Evolutionary conservation across 2,113 vertebrate genomes (phyloP), one percentile per base, ranked within the genome.

Genomic region (Trogon surrucura): DNA sequence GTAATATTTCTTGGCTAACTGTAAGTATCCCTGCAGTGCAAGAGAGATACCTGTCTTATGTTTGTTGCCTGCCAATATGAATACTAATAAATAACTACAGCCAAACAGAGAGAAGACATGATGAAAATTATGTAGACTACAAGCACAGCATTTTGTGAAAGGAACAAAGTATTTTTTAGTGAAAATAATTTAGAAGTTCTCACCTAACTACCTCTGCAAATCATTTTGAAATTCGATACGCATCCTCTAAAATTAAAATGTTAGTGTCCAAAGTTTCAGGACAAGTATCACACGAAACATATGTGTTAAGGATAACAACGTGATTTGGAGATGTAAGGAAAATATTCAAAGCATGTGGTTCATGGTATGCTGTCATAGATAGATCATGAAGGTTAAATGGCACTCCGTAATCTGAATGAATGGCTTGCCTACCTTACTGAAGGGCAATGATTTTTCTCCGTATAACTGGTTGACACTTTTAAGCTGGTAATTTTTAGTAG

Each of bases 391-490:
- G 4, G 8, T 57, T 70, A 80, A 75, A 18, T 57, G 21, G 16
- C 13, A 71, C 13, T 60, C 0, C 2, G 36, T 54, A 66, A 74
- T 57, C 13, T 50, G 41, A 61, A 64, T 66, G 57, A 60, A 71
- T 69, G 25, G 34, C 38, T 45, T 80, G 93, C 97, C 57, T 85
- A 98, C 98, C 51, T 84, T 88, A 38, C 60, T 80, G 94, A 98
- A 98, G 54, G 92, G 85, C 11, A 94, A 89, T 2, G 80, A 94
- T 89, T 97, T 96, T 89, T 98, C 98, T 36, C 87, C 97, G 22
- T 97, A 98, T 57, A 98, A 54, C 38, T 95, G 88, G 6, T 94
- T 98, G 66, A 98, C 96, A 54, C 91, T 96, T 96, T 93, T 98
- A 82, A 98, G 96, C 29, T 92, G 7, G 38, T 97, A 97, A 19